Conservation (phyloP, 2,797 vertebrate species). For the Argentina silus region DNA sequence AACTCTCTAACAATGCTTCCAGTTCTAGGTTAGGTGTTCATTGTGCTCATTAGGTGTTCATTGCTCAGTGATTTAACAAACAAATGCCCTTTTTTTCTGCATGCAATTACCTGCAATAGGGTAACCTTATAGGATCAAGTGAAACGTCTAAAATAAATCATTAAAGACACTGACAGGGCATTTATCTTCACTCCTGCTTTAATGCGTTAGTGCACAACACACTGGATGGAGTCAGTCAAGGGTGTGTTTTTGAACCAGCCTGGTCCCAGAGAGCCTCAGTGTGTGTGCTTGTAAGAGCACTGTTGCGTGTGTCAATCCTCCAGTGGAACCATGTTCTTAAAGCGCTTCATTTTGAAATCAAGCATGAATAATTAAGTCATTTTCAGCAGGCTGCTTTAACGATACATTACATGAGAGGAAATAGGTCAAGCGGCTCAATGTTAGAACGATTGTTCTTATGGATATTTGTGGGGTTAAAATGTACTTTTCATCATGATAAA, state of each 20-base stretch:
- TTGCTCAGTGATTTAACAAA: constrained; percentile 72
- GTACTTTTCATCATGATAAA: constrained; percentile 31
- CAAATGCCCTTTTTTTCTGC: constrained; percentile 67
- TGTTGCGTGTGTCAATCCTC: constrained; percentile 78
- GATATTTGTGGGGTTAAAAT: constrained; percentile 64
- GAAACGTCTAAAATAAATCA: constrained; percentile 82
- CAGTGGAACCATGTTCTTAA: constrained; percentile 77
- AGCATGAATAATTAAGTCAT: constrained; percentile 83
- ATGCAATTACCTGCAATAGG: constrained; percentile 78
- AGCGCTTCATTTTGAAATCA: constrained; percentile 82
- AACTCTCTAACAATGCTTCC: constrained; percentile 59
- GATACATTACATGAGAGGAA: constrained; percentile 79
- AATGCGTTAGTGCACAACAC: constrained; percentile 68
- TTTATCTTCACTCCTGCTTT: constrained; percentile 79
- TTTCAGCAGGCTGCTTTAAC: constrained; percentile 78
- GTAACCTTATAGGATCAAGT: constrained; percentile 75
- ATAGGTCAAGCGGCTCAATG: constrained; percentile 76
- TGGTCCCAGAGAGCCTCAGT: constrained; percentile 62
- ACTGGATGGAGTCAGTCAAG: constrained; percentile 76
- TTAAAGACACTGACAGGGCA: constrained; percentile 79
- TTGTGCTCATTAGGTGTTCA: constrained; percentile 68
- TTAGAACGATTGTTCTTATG: constrained; percentile 65
- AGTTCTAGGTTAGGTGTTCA: constrained; percentile 58
- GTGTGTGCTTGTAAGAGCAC: constrained; percentile 75
- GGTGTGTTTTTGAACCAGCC: constrained; percentile 51